Percentiles rank a stretch among this genome's conserved stretches.
Conservation (phyloP, 2,113 vertebrate species). For the Hippolais icterina region DNA sequence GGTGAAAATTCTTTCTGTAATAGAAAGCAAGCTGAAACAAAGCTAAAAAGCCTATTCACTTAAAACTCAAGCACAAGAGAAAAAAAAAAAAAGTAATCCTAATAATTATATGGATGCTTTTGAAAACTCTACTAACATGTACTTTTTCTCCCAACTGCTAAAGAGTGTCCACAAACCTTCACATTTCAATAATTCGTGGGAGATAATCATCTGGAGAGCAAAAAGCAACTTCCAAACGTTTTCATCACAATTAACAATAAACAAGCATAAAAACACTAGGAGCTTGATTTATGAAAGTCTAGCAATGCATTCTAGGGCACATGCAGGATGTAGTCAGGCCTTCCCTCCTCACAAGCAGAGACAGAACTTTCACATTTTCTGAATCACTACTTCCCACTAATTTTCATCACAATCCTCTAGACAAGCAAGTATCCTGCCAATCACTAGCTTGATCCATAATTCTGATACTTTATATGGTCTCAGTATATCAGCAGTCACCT, state of each 20-base stretch:
- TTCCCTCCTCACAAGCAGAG: neutral
- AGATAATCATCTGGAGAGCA: neutral
- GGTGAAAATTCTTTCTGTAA: constrained; percentile 25
- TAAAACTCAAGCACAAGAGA: neutral
- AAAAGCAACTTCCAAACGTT: neutral
- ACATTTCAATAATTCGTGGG: neutral
- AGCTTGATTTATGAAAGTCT: neutral
- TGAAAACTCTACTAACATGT: neutral
- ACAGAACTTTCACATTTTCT: neutral
- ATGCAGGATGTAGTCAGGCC: neutral
- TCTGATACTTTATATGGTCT: neutral
- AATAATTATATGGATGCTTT: neutral
- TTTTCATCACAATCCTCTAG: neutral
- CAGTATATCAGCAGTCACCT: neutral
- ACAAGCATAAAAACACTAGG: neutral
- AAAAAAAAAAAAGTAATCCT: neutral
- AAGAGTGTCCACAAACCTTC: neutral
- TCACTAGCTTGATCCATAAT: neutral
- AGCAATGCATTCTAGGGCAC: neutral
- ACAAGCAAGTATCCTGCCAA: neutral
- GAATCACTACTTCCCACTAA: neutral
- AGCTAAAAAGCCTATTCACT: neutral
- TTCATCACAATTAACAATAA: neutral
- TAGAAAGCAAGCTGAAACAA: constrained; percentile 17
- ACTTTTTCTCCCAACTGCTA: neutral